phyloP scores from a whole-genome alignment of 2,113 vertebrate species.

The Nyctibius bracteatus region DNA sequence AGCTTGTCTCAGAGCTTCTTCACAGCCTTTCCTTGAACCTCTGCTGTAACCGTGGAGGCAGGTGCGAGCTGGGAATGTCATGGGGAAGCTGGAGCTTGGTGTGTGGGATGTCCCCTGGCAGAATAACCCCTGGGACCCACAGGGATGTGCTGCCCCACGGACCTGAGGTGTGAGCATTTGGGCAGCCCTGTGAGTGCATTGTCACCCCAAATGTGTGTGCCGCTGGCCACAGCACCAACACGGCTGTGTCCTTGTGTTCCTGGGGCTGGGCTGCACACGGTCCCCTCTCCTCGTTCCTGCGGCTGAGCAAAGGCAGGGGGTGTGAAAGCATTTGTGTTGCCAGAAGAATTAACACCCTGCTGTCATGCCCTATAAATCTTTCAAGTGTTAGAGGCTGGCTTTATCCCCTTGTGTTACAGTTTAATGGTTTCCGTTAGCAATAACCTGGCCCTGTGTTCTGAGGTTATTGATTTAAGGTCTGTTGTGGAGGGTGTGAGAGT shows the following conservation, averaged over 20 bases:
- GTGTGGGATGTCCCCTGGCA: fast-evolving
- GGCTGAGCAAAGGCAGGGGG: not conserved
- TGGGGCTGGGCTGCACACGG: not conserved
- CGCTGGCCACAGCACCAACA: fast-evolving
- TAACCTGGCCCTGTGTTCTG: conserved; percentile 17
- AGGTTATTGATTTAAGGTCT: conserved; percentile 46
- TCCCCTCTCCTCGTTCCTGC: not conserved
- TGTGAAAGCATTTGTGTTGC: not conserved
- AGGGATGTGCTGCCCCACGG: not conserved
- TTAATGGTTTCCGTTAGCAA: conserved; percentile 49
- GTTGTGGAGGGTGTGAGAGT: not conserved
- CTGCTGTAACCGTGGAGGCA: not conserved
- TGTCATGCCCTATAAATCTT: conserved; percentile 33
- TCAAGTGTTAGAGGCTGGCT: not conserved
- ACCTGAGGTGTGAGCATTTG: not conserved
- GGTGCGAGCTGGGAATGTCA: not conserved
- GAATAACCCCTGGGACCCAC: not conserved
- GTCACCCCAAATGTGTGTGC: not conserved
- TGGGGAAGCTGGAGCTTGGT: not conserved
- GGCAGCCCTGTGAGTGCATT: not conserved
- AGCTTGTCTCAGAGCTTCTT: not conserved
- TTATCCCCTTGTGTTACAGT: not conserved
- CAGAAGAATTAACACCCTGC: conserved; percentile 46
- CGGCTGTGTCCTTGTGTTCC: not conserved
- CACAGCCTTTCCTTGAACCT: not conserved